Percentiles rank a stretch among this genome's conserved stretches.
These are phyloP conservation scores for Erebia ligea DNA, from an alignment of 2,888 invertebrate species.

Conservation along the genomic window DNA sequence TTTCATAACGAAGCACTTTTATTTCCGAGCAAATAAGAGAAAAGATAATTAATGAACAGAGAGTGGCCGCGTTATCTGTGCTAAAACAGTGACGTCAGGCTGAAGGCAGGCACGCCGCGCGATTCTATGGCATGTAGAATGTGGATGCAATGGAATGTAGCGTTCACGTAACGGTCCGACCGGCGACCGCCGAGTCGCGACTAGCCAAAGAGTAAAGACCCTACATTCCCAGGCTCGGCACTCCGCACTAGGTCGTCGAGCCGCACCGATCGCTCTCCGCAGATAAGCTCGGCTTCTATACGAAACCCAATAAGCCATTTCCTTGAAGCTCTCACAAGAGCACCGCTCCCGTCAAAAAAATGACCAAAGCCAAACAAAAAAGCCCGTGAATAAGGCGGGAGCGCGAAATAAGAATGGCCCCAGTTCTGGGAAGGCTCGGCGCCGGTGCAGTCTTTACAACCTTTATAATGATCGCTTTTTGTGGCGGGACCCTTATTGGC, in stretches of 20 bases:
- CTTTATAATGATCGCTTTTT: slow-evolving; percentile 80
- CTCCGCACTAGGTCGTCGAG: slow-evolving; percentile 17
- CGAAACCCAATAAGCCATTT: slow-evolving; percentile 81
- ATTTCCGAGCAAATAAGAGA: neutral
- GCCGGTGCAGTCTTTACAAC: slow-evolving; percentile 77
- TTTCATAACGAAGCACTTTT: neutral
- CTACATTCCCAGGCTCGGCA: slow-evolving; percentile 64
- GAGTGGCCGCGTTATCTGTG: slow-evolving; percentile 45
- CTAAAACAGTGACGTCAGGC: slow-evolving; percentile 49
- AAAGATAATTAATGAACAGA: slow-evolving; percentile 27
- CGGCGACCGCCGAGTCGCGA: slow-evolving; percentile 46
- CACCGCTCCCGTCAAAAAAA: slow-evolving; percentile 76
- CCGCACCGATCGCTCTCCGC: slow-evolving; percentile 62
- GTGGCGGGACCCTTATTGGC: slow-evolving; percentile 73
- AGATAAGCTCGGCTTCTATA: slow-evolving; percentile 75
- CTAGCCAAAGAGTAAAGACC: slow-evolving; percentile 4
- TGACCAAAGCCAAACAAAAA: slow-evolving; percentile 70
- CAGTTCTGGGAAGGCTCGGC: slow-evolving; percentile 80
- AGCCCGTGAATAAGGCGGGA: slow-evolving; percentile 77
- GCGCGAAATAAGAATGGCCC: slow-evolving; percentile 81
- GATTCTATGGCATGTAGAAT: slow-evolving; percentile 46
- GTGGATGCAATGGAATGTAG: slow-evolving; percentile 49
- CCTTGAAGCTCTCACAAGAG: slow-evolving; percentile 78
- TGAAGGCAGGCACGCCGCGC: slow-evolving; percentile 45
- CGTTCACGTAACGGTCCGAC: slow-evolving; percentile 61